Evolutionary conservation across 2,113 vertebrate genomes (phyloP).

Genomic region (Zapornia atra): DNA sequence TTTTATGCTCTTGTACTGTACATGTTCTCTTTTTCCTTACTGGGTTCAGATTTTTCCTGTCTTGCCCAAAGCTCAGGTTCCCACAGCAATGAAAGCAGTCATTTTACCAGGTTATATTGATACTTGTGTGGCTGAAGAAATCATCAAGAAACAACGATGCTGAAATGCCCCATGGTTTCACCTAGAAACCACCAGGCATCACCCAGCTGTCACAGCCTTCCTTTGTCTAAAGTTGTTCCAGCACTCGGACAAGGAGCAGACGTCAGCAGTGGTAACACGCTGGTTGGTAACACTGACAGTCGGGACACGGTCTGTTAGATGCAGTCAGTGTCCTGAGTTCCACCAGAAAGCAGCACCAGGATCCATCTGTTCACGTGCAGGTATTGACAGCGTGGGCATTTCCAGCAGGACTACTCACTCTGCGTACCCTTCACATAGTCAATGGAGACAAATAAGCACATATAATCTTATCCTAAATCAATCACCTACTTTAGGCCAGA

Average conservation of each 20-base stretch:
- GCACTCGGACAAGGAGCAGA: background rate
- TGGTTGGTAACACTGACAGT: background rate
- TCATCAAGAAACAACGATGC: background rate
- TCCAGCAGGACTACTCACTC: background rate
- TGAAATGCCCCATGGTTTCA: background rate
- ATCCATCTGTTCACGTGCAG: background rate
- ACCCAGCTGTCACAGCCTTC: background rate
- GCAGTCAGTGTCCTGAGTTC: background rate
- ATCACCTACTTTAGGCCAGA: background rate
- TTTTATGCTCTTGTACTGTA: background rate
- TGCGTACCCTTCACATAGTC: background rate
- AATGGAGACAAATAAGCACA: background rate
- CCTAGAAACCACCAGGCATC: background rate
- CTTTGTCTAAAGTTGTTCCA: background rate
- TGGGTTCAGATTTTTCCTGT: background rate
- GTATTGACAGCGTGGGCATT: background rate
- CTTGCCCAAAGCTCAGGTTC: background rate
- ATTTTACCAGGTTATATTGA: background rate
- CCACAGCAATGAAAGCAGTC: background rate
- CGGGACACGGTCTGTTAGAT: background rate
- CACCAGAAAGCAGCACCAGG: background rate
- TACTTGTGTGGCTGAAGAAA: background rate
- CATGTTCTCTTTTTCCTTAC: background rate
- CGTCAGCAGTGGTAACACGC: background rate
- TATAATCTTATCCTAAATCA: background rate